These are phyloP conservation scores for Cynoglossus semilaevis DNA, from an alignment of 2,113 vertebrate genomes.

Conservation along the genomic window DNA sequence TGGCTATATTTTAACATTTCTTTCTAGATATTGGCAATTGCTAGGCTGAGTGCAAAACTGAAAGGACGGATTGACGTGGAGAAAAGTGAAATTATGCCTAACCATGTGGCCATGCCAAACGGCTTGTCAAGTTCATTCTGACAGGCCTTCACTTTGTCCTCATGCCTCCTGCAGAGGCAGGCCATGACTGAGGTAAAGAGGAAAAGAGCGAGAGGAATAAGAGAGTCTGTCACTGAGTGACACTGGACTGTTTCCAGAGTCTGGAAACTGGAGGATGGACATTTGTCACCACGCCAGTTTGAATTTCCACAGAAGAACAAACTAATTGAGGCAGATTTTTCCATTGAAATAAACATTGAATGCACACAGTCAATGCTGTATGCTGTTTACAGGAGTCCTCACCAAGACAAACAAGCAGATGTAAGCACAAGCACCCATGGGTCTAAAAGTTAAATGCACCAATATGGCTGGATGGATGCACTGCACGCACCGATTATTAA, in stretches of 20 bases:
- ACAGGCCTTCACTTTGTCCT: constrained; percentile 51
- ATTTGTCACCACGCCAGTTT: constrained; percentile 40
- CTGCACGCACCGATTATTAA: constrained; percentile 27
- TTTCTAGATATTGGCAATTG: too few species aligned
- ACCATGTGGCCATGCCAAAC: constrained; percentile 50
- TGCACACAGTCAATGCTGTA: constrained; percentile 61
- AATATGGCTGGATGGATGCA: too few species aligned
- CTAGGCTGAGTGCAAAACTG: too few species aligned
- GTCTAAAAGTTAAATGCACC: constrained; percentile 30
- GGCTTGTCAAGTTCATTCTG: constrained; percentile 45
- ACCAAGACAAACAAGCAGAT: constrained; percentile 48
- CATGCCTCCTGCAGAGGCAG: constrained; percentile 32
- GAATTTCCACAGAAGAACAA: constrained; percentile 58
- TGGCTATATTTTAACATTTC: too few species aligned
- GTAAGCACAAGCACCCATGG: constrained; percentile 18
- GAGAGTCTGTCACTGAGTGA: constrained; percentile 62
- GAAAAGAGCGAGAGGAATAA: constrained; percentile 49
- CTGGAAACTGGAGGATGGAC: constrained; percentile 62
- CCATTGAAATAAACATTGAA: constrained; percentile 65
- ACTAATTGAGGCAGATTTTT: constrained; percentile 70
- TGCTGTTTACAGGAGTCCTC: constrained; percentile 63
- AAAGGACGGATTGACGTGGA: too few species aligned
- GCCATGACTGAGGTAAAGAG: constrained; percentile 56
- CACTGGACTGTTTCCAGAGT: too few species aligned
- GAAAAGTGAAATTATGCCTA: constrained; percentile 42